Evolutionary conservation across 2,888 invertebrate genomes (phyloP).

Genomic region (Liopterus haemorrhoidalis): DNA sequence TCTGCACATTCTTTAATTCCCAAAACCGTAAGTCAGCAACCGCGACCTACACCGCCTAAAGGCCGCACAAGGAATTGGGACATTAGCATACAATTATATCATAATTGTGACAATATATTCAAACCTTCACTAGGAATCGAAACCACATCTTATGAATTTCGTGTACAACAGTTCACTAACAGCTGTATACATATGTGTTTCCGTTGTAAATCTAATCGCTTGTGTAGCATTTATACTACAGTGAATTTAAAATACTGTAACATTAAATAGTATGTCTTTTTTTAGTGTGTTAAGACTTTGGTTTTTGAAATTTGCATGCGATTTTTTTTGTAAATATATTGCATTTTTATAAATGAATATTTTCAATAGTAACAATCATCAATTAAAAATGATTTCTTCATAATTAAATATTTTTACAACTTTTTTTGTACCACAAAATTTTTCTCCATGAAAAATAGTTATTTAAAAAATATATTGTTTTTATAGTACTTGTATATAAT

Average conservation of each 20-base stretch:
- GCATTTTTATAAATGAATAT: neutral
- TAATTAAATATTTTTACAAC: too few species aligned
- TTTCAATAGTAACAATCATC: conserved; percentile 6
- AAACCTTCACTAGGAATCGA: neutral
- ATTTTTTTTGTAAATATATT: neutral
- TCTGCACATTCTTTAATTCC: too few species aligned
- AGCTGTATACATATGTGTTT: neutral
- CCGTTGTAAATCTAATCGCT: neutral
- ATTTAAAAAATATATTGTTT: too few species aligned
- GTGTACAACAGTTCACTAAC: neutral
- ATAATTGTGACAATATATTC: neutral
- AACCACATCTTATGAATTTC: neutral
- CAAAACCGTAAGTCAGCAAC: too few species aligned
- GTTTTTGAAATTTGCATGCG: neutral
- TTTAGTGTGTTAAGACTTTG: neutral
- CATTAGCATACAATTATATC: neutral
- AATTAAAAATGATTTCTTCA: too few species aligned
- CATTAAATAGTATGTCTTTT: neutral
- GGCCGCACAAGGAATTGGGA: neutral
- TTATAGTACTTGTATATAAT: too few species aligned
- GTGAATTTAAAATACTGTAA: neutral
- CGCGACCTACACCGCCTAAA: neutral
- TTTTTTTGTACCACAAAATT: too few species aligned
- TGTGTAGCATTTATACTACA: neutral
- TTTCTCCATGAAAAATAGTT: too few species aligned